Evolutionary conservation across 2,113 vertebrate genomes (phyloP).

Genomic region (Pedetes capensis): DNA sequence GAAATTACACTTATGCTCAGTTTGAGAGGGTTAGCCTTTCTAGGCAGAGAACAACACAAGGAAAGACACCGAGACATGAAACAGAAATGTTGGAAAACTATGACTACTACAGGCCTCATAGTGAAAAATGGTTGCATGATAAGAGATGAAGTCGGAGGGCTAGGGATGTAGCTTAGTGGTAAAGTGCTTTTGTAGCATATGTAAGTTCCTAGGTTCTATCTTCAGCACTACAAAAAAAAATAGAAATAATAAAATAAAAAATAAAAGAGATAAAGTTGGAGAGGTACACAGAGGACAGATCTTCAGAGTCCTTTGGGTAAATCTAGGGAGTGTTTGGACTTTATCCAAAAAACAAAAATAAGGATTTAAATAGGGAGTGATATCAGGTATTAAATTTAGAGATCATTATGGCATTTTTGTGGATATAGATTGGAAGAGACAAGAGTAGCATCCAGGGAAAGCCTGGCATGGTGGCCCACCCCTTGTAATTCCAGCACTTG

Average conservation of each 20-base stretch:
- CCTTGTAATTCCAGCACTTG: too few species aligned
- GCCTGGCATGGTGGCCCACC: too few species aligned
- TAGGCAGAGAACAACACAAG: conserved; percentile 18
- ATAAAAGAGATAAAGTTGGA: conserved; percentile 13
- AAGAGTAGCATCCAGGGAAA: too few species aligned
- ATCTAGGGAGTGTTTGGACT: neutral
- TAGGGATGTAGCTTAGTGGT: neutral
- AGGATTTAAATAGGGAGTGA: neutral
- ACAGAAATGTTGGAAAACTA: conserved; percentile 29
- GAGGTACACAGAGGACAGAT: neutral
- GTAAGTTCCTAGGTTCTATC: neutral
- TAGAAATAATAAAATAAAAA: neutral
- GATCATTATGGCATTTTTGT: conserved; percentile 32
- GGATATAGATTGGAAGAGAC: neutral
- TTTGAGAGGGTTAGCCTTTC: neutral
- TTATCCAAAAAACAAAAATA: conserved; percentile 37
- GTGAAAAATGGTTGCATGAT: conserved; percentile 21
- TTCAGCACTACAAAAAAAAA: neutral
- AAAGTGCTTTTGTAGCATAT: neutral
- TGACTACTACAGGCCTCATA: neutral
- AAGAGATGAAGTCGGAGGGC: neutral
- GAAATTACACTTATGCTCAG: neutral
- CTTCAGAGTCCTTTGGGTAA: conserved; percentile 1
- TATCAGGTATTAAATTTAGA: conserved; percentile 42
- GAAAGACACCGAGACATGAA: neutral